Evolutionary conservation across 1,140 invertebrate species (phyloP), one percentile per base, ranked within the genome.

Genomic region (Heliconius hewitsoni): DNA sequence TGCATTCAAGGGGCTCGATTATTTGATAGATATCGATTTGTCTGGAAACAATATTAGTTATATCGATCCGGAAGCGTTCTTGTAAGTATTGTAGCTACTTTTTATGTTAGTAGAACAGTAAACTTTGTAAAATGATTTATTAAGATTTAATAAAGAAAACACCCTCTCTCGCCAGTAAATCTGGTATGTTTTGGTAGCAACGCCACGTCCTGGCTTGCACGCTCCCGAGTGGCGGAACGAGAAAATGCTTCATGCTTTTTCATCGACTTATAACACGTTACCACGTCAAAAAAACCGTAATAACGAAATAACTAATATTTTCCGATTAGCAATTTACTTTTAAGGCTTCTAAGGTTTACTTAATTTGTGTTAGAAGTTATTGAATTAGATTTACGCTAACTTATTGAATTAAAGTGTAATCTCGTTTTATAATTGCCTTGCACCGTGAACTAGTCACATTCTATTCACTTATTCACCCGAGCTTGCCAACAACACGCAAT

Each of bases 11-110:
- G 96, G 95, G 4, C 90, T 97, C 42, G 95, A 95, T 80, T 97
- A 96, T 88, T 93, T 97, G 5, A 95, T 97, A 27, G 97, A 97
- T 81, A 95, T 96, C 11, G 97, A 97, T 87, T 95, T 97, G 77
- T 97, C 96, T 0, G 95, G 93, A 1, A 97, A 97, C 83, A 93
- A 92, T 37, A 97, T 97, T 76, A 95, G 89, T 27, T 94, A 90
- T 39, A 88, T 97, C 2, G 96, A 97, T 86, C 95, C 96, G 0
- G 96, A 97, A 83, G 93, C 96, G 0, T 97, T 97, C 86, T 94
- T 95, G 96, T 97, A 94, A 96, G 95, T 95, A 30, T 75, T 52
- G 50, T 19, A 19, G 6, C 8, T 6, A 52, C 19, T 52, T 52
- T 52, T 46, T 2, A 46, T 46, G 13, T 46, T 16, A 46, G 13